phyloP scores from a whole-genome alignment of 1,140 invertebrate species.

The Paracyclopina nana region DNA sequence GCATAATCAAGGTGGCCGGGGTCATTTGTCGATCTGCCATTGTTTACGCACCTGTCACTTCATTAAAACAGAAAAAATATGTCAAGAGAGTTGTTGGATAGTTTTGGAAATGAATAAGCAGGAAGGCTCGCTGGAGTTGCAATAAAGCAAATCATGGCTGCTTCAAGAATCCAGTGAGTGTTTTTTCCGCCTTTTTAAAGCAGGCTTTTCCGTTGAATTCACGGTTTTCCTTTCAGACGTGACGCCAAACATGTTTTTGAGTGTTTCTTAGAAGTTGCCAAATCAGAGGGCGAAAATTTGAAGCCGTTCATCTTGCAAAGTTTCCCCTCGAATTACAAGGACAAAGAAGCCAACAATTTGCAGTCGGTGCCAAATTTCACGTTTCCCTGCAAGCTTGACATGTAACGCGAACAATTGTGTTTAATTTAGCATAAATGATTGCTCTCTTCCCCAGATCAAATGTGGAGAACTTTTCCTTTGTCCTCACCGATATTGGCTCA shows the following conservation, averaged over 20 bases:
- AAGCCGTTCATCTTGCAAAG: constrained; percentile 51
- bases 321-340: constrained; percentile 48
- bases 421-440: constrained; percentile 10
- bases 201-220: too few relatives aligned
- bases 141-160: too few relatives aligned
- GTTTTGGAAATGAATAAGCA: too few relatives aligned
- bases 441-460: constrained; percentile 34
- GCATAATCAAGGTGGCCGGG: too few relatives aligned
- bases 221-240: constrained; percentile 37
- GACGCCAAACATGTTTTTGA: constrained; percentile 58
- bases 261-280: constrained; percentile 56
- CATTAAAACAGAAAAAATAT: too few relatives aligned
- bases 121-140: too few relatives aligned
- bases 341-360: constrained; percentile 42
- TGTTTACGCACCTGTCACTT: too few relatives aligned
- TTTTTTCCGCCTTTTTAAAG: background rate
- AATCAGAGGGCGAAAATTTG: constrained; percentile 24
- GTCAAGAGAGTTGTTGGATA: too few relatives aligned
- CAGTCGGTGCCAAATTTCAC: constrained; percentile 62
- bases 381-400: constrained; percentile 57
- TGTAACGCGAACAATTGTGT: too few relatives aligned
- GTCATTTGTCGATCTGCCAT: too few relatives aligned
- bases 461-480: constrained; percentile 75
- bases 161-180: background rate
- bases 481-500: constrained; percentile 72